Base-by-base conservation (phyloP, 2,888 invertebrate species). In the Tetragonula carbonaria region DNA sequence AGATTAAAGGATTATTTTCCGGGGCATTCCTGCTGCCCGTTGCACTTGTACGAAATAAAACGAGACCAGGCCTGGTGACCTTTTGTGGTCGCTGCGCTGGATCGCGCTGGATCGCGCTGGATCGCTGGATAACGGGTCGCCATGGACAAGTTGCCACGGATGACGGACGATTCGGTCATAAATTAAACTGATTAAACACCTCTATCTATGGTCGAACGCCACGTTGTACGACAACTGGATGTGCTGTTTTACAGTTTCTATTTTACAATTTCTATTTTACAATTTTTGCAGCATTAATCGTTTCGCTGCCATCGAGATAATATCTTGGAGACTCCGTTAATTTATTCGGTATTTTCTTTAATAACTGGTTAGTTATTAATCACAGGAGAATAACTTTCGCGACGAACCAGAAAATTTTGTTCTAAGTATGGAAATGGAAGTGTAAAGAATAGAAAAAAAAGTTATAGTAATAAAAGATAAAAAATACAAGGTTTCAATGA, bases 1-100 rank as follows among this genome's bases (percentile, higher is more conserved):
- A 89, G 91, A 92, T 91, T 91, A 90, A 91, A 85, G 80, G 57
- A 82, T 84, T 83, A 85, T 85, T 86, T 82, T 87, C 79, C 82
- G 82, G 66, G 70, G 81, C 79, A 77, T 75, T 77, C 78, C 72
- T 18, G 74, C 51, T 55, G 50, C 8, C 51, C 75, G 70, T 70
- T 63, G 55, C 4, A 59, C 72, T 71, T 67, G 78, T 59, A 72
- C 81, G 68, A 86, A 82, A 84, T 70, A 84, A 87, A 86, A 88
- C 71, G 74, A 63, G 70, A 72, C 77, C 75, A 14, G 66, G 55
- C 21, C n/a, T n/a, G 79, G 65, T 86, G 86, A 87, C 80, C 88
- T 88, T 78, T 76, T 53, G 38, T 38, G 62, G 53, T n/a, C 67
- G 73, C 70, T 66, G 53, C 63, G 72, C 50, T 77, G 87, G 74